Evolutionary conservation across 2,888 invertebrate genomes (phyloP).

Genomic region (Neoscelio sp.): DNA sequence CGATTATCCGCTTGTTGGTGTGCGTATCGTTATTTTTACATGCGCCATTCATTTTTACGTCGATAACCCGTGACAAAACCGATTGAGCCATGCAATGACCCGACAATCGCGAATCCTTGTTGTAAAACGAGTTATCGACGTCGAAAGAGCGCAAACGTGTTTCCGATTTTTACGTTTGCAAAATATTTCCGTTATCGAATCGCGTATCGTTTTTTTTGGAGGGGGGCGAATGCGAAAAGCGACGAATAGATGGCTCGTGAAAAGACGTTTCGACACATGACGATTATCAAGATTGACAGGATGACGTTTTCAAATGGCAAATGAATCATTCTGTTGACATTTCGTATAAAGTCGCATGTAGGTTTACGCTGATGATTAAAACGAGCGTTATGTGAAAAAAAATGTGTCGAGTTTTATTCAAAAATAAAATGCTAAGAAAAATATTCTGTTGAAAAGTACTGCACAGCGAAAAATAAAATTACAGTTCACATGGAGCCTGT

Average conservation of each 20-base stretch:
- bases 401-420: no score
- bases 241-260: slow-evolving; percentile 1
- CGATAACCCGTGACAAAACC: slow-evolving; percentile 42
- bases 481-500: no score
- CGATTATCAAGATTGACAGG: slow-evolving; percentile 38
- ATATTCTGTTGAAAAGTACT: no score
- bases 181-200: neutral
- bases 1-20: slow-evolving; percentile 56
- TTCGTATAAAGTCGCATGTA: neutral
- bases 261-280: slow-evolving; percentile 35
- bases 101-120: slow-evolving; percentile 31
- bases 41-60: slow-evolving; percentile 51
- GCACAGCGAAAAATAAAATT: no score
- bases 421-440: no score
- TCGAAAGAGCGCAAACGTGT: slow-evolving; percentile 3
- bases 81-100: slow-evolving; percentile 29
- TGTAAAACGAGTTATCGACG: slow-evolving; percentile 17
- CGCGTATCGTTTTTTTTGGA: neutral
- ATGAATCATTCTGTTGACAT: slow-evolving; percentile 36
- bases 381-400: neutral
- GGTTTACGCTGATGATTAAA: slow-evolving; percentile 10
- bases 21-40: slow-evolving; percentile 47
- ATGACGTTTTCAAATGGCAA: slow-evolving; percentile 39
- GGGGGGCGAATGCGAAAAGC: neutral
- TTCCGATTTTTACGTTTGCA: neutral